These are phyloP conservation scores for Leptopilina clavipes DNA, from an alignment of 1,140 invertebrate genomes.

Conservation along the genomic window DNA sequence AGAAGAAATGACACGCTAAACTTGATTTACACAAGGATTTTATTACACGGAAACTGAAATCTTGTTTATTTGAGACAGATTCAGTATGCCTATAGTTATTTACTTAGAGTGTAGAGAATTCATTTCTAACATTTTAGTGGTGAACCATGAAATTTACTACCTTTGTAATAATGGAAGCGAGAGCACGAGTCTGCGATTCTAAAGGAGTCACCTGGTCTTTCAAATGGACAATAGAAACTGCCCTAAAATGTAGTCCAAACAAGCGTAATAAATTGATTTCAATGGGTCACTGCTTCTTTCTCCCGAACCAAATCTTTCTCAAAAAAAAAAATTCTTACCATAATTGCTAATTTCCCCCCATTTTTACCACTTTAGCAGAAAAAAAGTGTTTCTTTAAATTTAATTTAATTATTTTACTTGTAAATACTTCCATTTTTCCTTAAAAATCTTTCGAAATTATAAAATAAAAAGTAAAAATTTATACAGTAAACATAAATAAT, in stretches of 20 bases:
- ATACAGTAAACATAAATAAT: no score
- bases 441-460: no score
- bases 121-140: conserved; percentile 50
- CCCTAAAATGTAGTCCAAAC: conserved; percentile 58
- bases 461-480: no score
- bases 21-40: background rate
- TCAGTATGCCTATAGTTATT: conserved; percentile 11
- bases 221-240: conserved; percentile 49
- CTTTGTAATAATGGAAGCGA: conserved; percentile 46
- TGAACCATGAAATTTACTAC: conserved; percentile 61
- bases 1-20: background rate
- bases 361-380: no score
- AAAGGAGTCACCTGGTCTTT: conserved; percentile 59
- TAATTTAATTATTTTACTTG: no score
- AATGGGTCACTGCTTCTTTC: no score
- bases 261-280: conserved; percentile 56
- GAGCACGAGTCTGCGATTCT: conserved; percentile 53
- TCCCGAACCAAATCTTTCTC: no score
- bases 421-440: no score
- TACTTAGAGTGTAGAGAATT: conserved; percentile 42
- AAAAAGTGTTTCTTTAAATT: no score
- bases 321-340: no score
- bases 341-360: no score
- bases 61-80: conserved; percentile 31
- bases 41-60: background rate